phyloP scores from a whole-genome alignment of 2,113 vertebrate species.

The Prunella fulvescens region DNA sequence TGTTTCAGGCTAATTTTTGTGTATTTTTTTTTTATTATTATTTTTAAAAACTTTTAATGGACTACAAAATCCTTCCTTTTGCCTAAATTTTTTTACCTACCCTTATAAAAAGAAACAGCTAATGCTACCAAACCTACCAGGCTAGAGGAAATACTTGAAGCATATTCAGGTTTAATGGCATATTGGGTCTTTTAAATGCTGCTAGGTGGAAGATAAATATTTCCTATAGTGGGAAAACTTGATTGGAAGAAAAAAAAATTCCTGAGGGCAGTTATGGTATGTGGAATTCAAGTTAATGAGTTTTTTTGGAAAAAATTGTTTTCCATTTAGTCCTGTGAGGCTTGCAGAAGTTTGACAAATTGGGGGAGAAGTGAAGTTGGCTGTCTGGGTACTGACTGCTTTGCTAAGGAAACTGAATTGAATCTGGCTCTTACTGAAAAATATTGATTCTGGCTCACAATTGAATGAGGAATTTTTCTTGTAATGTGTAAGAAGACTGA shows the following conservation, averaged over 20 bases:
- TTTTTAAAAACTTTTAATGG: not conserved
- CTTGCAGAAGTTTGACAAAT: conserved; percentile 17
- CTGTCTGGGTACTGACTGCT: conserved; percentile 19
- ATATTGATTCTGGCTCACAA: conserved; percentile 67
- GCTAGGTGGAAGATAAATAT: conserved; percentile 41
- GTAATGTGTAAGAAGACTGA: conserved; percentile 50
- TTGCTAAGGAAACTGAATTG: conserved; percentile 54
- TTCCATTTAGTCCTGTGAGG: conserved; percentile 23
- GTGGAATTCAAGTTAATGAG: conserved; percentile 40
- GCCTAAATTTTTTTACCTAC: not conserved
- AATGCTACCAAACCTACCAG: not conserved
- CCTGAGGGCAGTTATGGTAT: conserved; percentile 23
- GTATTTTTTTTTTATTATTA: not conserved
- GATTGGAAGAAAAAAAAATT: conserved; percentile 39
- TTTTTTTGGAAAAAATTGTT: conserved; percentile 10
- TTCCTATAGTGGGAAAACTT: conserved; percentile 17
- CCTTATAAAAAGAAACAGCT: not conserved
- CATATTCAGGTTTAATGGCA: not conserved
- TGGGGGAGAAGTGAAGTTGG: not conserved
- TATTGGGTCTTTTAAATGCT: conserved; percentile 26
- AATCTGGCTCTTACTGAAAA: conserved; percentile 61
- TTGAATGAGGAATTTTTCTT: conserved; percentile 64
- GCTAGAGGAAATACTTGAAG: conserved; percentile 4
- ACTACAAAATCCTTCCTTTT: not conserved
- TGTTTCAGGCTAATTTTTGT: not conserved